Evolutionary conservation across 2,797 vertebrate species (phyloP).

Genomic region (Cirrhinus molitorella): DNA sequence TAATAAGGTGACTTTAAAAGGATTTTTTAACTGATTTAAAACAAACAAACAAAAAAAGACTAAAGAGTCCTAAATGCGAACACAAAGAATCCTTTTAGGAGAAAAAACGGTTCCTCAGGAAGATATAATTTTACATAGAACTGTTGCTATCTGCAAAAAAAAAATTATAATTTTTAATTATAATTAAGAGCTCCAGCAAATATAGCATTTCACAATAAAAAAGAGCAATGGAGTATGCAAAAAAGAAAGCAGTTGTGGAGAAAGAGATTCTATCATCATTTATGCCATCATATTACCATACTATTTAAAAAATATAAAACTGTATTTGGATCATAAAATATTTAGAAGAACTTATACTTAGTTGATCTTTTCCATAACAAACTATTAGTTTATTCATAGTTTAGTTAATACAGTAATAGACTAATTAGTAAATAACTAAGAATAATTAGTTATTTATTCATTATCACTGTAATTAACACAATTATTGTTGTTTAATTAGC

Average conservation of each 20-base stretch:
- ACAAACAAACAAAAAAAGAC: background rate
- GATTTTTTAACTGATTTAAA: too few relatives aligned
- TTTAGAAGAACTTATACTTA: too few relatives aligned
- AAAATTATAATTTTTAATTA: too few relatives aligned
- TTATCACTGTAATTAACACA: too few relatives aligned
- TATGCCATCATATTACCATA: background rate
- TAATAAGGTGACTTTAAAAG: too few relatives aligned
- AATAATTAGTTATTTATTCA: too few relatives aligned
- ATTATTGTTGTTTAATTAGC: too few relatives aligned
- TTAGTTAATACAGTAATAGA: too few relatives aligned
- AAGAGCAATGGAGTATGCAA: background rate
- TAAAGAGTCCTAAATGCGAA: background rate
- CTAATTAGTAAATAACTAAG: too few relatives aligned
- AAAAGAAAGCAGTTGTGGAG: background rate
- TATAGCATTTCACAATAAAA: background rate
- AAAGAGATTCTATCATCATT: background rate
- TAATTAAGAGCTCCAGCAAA: background rate
- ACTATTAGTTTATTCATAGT: too few relatives aligned
- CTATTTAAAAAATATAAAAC: background rate
- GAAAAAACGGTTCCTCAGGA: background rate
- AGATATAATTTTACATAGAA: background rate
- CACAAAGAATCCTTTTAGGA: background rate
- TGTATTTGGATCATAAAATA: background rate
- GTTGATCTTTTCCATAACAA: too few relatives aligned
- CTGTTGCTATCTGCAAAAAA: background rate